A percentile compares a stretch with the other conserved stretches of the same genome.
Conservation (phyloP, 2,113 vertebrate genomes). For the Hippocampus zosterae region DNA sequence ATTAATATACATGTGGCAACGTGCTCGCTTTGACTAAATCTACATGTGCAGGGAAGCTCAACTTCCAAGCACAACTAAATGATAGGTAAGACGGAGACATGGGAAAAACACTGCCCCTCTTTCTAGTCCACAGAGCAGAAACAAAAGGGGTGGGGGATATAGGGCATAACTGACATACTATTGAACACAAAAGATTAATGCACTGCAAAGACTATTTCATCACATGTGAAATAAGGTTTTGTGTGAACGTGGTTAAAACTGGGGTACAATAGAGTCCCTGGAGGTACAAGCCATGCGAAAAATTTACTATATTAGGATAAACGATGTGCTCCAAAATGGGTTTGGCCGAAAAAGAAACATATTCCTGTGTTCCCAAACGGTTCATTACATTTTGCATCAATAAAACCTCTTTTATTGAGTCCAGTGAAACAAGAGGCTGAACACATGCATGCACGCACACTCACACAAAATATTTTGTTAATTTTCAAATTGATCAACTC, state of each 20-base stretch:
- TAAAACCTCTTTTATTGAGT: neutral
- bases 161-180: slow-evolving; percentile 4
- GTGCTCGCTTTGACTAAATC: slow-evolving; percentile 10
- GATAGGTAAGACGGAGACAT: slow-evolving; percentile 28
- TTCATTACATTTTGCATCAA: slow-evolving; percentile 6
- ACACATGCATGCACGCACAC: neutral
- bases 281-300: neutral
- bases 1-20: slow-evolving; percentile 24
- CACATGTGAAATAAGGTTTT: neutral
- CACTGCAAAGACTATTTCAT: neutral
- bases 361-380: slow-evolving; percentile 18
- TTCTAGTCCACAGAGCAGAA: slow-evolving; percentile 58
- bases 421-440: neutral
- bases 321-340: neutral
- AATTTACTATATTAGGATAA: neutral
- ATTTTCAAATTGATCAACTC: too few relatives aligned
- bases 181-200: neutral
- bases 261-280: neutral
- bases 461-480: too few relatives aligned
- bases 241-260: neutral
- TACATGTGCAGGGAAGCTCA: slow-evolving; percentile 29
- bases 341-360: neutral
- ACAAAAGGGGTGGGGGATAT: slow-evolving; percentile 40
- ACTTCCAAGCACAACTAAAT: slow-evolving; percentile 22
- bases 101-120: slow-evolving; percentile 41